Base-by-base conservation (phyloP, 2,797 vertebrate species). In the Microtus agrestis region DNA sequence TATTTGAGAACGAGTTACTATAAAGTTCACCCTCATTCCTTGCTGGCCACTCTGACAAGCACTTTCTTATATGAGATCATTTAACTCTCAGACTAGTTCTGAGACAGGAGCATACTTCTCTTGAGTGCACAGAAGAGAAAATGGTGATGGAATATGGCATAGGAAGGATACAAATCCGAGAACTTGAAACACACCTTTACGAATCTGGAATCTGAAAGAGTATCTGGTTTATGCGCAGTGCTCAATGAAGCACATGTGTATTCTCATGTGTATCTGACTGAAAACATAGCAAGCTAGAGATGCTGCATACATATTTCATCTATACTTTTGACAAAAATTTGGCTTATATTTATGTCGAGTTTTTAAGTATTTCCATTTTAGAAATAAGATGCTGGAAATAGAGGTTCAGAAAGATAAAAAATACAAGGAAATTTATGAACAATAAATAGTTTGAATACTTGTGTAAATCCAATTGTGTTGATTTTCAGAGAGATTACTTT, bases 101-200 rank as follows among this genome's bases (percentile, higher is more conserved):
- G 46, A 87, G 34, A 19, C 37, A 74, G 69, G 89, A n/a, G 63
- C 29, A 13, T 0, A 78, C 54, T 79, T 59, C 23, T 92, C n/a
- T 65, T 51, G 34, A 73, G 31, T 91, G 92, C 40, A 63, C 8
- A 93, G 40, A 63, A 37, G 46, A 91, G 61, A 23, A 96, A 91
- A 91, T 85, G 59, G 59, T 91, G n/a, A 14, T 37, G 91, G 27
- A 84, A 4, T 2, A 73, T 89, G 12, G 7, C 37, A 85, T 2
- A 89, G 2, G 11, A 27, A 4, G 7, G 3, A 89, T n/a, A 76
- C 34, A 93, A 94, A 85, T 6, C 19, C 54, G 51, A 94, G 15
- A 96, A 59, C 9, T 48, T 92, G 56, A 76, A 67, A 61, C 51
- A 67, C 0, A 43, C 69, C 34, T 34, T 14, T 76, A 65, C 88